Evolutionary conservation across 2,888 invertebrate species (phyloP), one percentile per base, ranked within the genome.

Genomic region (Oscheius sp.): DNA sequence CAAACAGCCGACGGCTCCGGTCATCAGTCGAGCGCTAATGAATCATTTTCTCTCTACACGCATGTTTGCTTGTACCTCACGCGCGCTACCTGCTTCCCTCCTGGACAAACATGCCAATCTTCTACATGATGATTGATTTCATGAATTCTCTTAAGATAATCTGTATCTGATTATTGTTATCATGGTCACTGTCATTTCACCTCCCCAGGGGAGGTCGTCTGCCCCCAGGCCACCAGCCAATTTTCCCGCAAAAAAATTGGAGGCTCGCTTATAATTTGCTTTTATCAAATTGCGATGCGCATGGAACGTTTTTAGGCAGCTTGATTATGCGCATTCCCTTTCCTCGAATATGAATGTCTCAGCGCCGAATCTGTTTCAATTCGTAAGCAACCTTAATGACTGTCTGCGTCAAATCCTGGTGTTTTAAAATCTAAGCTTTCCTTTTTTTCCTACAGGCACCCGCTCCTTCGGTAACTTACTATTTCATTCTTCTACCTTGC

Each of bases 51-150:
- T 66, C 52, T 66, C 66, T 66, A 66, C 66, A 66, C 52, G 66
- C 66, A 66, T 66, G 66, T 66, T 66, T 66, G 66, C 66, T 66
- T 66, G 66, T 66, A 66, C 66, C 66, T 66, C 66, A 66, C 66
- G 66, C 66, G 66, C 66, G 66, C 49, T 66, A 66, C 66, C 66
- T 66, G 66, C 66, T 66, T 23, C 63, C 49, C 66, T 66, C 66
- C 49, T 52, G 66, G 66, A 66, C 66, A 66, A 66, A 66, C 52
- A 66, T 66, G 66, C 52, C 66, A 66, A 52, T 66, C 66, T 66
- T 49, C 66, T 23, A n/a, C 66, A 41, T 43, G 27, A 58, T 58
- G 58, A 58, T 58, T 27, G 29, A 16, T 29, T 58, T 25, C 29
- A 29, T 29, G 29, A 27, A n/a, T 58, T 58, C 27, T 58, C n/a